Percentiles rank a stretch among this genome's conserved stretches.
These are phyloP conservation scores for Pomatostomus ruficeps DNA, from an alignment of 2,113 vertebrate genomes.

Conservation along the genomic window DNA sequence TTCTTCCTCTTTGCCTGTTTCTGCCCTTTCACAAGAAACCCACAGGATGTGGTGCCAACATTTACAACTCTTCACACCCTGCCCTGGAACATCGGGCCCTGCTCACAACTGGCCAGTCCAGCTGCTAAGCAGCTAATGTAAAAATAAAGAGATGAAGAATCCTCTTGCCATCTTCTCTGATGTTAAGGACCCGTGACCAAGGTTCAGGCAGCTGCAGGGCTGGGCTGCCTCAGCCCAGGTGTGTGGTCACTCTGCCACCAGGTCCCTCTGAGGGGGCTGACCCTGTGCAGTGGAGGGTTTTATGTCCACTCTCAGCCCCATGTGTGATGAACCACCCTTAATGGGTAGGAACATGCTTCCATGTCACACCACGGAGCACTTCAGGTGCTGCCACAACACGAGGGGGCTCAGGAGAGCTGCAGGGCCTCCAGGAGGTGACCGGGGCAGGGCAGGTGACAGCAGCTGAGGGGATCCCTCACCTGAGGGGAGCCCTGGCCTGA, in stretches of 20 bases:
- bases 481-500: background rate
- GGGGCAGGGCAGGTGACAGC: rapidly evolving
- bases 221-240: background rate
- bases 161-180: background rate
- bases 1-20: background rate
- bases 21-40: background rate
- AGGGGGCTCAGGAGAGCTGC: rapidly evolving
- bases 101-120: background rate
- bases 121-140: background rate
- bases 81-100: background rate
- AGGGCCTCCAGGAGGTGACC: no score
- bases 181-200: background rate
- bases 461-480: background rate
- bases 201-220: background rate
- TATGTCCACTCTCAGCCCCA: no score
- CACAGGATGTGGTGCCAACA: rapidly evolving
- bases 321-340: background rate
- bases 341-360: background rate
- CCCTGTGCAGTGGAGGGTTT: background rate
- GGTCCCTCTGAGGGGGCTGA: background rate
- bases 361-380: background rate
- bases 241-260: background rate
- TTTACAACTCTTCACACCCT: no score
- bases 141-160: background rate
- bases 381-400: background rate